Evolutionary conservation across 2,797 vertebrate genomes (phyloP), one percentile per base, ranked within the genome.

Genomic region (Lutjanus campechanus): DNA sequence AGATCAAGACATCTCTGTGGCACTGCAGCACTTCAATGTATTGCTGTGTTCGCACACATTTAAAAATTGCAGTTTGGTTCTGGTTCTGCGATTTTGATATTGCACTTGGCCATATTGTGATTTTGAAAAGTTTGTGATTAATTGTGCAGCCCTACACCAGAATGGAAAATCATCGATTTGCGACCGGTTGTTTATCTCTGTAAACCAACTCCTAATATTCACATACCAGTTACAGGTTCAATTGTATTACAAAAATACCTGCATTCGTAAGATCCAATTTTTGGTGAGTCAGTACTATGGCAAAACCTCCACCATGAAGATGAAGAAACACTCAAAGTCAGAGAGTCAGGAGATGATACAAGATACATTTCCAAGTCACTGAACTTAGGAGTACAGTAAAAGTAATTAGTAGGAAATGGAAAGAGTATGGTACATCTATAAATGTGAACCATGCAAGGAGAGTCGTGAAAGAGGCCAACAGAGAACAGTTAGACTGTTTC

Each of bases 361-460:
- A 7, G 20, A 29, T 11, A 66, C 43, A 12, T 53, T 41, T 58
- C 36, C 1, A 43, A 43, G n/a, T 55, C 9, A 41, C 1, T 54
- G 4, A 55, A 6, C 10, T 0, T 8, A 11, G 5, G n/a, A 25
- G 11, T 25, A 13, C 40, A 46, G 15, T 68, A 29, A 19, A 43
- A 61, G 20, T 19, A 40, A n/a, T 54, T 16, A 11, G 49, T 41
- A 50, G 44, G 53, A 56, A 19, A 43, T 47, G 29, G 19, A 53
- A 65, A 36, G 29, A 36, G 3, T 36, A 11, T 5, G 20, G 9
- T 19, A 59, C 16, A 13, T 44, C 7, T 29, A 4, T 12, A 50
- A 51, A 58, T 63, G 17, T 36, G 66, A 61, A 76, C 41, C 20
- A 8, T 46, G n/a, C 36, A 19, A 55, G 56, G 54, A 47, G 54